Percentiles rank a stretch among this genome's conserved stretches.
Conservation (phyloP, 2,888 invertebrate genomes). For the Tipula lateralis region DNA sequence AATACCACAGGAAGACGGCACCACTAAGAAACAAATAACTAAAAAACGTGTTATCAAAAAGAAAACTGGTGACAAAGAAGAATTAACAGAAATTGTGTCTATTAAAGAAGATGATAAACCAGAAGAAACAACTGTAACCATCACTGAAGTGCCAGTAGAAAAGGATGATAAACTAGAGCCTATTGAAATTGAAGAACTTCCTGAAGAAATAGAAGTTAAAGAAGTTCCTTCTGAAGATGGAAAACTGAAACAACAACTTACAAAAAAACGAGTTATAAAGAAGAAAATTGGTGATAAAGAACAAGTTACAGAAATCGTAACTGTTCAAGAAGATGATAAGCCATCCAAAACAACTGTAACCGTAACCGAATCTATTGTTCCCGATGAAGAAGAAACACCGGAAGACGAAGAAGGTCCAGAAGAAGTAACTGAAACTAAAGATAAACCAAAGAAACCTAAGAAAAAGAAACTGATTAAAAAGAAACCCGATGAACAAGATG, state of each 20-base stretch:
- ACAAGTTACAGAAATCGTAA: slow-evolving; percentile 48
- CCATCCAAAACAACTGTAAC: slow-evolving; percentile 49
- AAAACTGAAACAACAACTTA: slow-evolving; percentile 44
- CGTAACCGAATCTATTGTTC: slow-evolving; percentile 41
- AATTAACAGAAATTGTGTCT: slow-evolving; percentile 40
- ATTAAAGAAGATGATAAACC: slow-evolving; percentile 45
- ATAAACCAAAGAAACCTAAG: slow-evolving; percentile 42
- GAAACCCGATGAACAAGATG: slow-evolving; percentile 34
- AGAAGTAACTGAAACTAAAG: slow-evolving; percentile 39
- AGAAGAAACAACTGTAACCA: slow-evolving; percentile 47
- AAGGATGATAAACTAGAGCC: slow-evolving; percentile 40
- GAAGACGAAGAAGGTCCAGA: slow-evolving; percentile 44
- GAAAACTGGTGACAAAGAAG: slow-evolving; percentile 40
- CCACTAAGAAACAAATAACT: slow-evolving; percentile 40
- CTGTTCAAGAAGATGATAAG: slow-evolving; percentile 45
- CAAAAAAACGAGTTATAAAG: slow-evolving; percentile 44
- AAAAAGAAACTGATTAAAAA: slow-evolving; percentile 42
- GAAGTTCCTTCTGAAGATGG: slow-evolving; percentile 39
- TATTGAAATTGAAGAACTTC: slow-evolving; percentile 39
- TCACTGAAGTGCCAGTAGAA: slow-evolving; percentile 44
- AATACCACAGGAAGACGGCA: slow-evolving; percentile 33
- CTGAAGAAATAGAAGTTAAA: slow-evolving; percentile 32
- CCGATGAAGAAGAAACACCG: slow-evolving; percentile 35
- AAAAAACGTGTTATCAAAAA: slow-evolving; percentile 43
- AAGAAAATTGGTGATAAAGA: slow-evolving; percentile 48